Percentiles rank a stretch among this genome's conserved stretches.
Conservation (phyloP, 2,888 invertebrate genomes). For the Ectobius pallidus region DNA sequence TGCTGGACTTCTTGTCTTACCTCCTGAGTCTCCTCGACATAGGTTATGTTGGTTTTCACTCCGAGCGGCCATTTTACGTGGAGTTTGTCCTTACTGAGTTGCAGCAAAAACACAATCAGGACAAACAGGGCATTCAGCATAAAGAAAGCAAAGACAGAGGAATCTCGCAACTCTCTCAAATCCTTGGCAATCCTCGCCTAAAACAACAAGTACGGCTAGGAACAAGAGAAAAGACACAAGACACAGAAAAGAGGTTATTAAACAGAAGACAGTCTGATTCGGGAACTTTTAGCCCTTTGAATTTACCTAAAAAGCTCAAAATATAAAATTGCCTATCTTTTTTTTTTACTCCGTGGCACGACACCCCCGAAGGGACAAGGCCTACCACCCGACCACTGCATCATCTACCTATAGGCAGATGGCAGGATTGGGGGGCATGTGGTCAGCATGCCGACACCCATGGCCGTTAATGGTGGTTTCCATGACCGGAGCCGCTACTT, state of each 20-base stretch:
- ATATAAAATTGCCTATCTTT: no score
- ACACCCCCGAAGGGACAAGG: no score
- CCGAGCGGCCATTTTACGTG: conserved; percentile 73
- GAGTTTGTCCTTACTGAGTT: conserved; percentile 71
- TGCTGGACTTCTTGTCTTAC: conserved; percentile 48
- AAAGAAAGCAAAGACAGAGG: conserved; percentile 70
- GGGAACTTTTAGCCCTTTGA: no score
- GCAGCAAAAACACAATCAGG: conserved; percentile 73
- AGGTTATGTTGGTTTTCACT: conserved; percentile 60
- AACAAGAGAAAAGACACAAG: background rate
- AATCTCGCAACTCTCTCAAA: conserved; percentile 68
- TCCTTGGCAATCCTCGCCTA: conserved; percentile 55
- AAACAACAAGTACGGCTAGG: conserved; percentile 35
- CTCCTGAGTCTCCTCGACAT: conserved; percentile 54
- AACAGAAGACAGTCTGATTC: no score
- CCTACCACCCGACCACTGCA: no score
- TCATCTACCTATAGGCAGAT: no score
- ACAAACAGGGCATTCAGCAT: conserved; percentile 81
- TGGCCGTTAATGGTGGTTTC: no score
- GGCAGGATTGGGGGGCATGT: no score
- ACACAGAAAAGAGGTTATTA: background rate
- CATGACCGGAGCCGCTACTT: no score
- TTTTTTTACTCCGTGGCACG: no score
- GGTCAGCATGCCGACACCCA: no score
- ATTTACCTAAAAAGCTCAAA: no score